Conservation (phyloP, 2,888 invertebrate species). For the Ferdinandea cuprea region DNA sequence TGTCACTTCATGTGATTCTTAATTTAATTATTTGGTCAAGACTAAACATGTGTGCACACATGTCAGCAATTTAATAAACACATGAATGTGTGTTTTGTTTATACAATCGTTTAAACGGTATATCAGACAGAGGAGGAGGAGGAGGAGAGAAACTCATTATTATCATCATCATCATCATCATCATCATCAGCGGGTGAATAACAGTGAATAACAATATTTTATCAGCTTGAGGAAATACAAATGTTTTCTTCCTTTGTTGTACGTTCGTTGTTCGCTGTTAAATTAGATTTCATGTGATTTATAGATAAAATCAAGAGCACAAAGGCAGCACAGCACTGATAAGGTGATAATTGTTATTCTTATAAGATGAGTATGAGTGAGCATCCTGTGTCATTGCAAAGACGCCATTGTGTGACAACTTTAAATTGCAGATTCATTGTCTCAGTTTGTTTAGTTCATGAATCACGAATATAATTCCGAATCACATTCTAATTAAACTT, state of each 20-base stretch:
- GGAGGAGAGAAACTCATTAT: neutral
- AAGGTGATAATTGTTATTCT: constrained; percentile 44
- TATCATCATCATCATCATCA: constrained; percentile 1
- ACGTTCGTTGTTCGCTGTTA: constrained; percentile 22
- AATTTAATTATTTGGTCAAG: constrained; percentile 33
- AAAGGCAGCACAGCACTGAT: constrained; percentile 35
- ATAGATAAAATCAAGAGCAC: constrained; percentile 46
- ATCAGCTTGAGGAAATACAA: constrained; percentile 45
- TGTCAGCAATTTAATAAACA: constrained; percentile 12
- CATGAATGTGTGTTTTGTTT: neutral
- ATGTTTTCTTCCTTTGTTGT: constrained; percentile 27
- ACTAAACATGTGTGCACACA: neutral
- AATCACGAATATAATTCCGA: constrained; percentile 1
- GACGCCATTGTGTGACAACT: neutral
- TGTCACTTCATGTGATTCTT: constrained; percentile 24
- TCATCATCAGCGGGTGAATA: constrained; percentile 5
- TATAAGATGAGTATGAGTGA: too few relatives aligned
- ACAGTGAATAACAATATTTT: constrained; percentile 35
- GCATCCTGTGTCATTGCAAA: constrained; percentile 6
- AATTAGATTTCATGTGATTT: constrained; percentile 37
- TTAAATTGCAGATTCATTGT: neutral
- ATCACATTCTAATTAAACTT: neutral
- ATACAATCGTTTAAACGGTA: neutral
- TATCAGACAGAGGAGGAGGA: constrained; percentile 3
- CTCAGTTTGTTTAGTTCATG: neutral